phyloP scores from a whole-genome alignment of 2,888 invertebrate species.

The Apamea monoglypha region DNA sequence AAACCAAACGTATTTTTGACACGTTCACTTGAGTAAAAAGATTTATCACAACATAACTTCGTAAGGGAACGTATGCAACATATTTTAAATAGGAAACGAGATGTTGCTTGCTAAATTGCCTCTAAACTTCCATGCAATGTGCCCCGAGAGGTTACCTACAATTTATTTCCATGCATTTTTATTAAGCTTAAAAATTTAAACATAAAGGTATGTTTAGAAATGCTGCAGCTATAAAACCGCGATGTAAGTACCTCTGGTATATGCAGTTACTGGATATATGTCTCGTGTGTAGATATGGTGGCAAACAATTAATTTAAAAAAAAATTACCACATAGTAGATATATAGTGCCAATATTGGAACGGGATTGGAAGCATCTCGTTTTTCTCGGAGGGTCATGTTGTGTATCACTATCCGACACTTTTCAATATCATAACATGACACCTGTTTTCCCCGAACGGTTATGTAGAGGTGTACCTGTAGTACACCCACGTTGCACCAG shows the following conservation, averaged over 20 bases:
- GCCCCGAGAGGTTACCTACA: conserved; percentile 27
- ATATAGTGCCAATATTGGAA: background rate
- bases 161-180: conserved; percentile 36
- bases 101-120: conserved; percentile 29
- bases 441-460: background rate
- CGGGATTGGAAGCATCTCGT: background rate
- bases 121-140: conserved; percentile 20
- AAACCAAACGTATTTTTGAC: background rate
- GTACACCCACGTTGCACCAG: too few species aligned
- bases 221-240: background rate
- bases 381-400: background rate
- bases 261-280: background rate
- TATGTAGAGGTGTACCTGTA: background rate
- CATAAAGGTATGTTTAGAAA: background rate
- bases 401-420: background rate
- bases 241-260: background rate
- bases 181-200: background rate
- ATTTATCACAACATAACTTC: background rate
- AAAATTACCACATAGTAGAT: background rate
- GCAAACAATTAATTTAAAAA: background rate
- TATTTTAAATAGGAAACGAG: conserved; percentile 16
- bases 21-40: background rate
- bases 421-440: background rate
- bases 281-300: background rate
- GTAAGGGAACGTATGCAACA: background rate